These are phyloP conservation scores for Dipodomys ordii DNA, from an alignment of 2,113 vertebrate genomes.

Conservation along the genomic window DNA sequence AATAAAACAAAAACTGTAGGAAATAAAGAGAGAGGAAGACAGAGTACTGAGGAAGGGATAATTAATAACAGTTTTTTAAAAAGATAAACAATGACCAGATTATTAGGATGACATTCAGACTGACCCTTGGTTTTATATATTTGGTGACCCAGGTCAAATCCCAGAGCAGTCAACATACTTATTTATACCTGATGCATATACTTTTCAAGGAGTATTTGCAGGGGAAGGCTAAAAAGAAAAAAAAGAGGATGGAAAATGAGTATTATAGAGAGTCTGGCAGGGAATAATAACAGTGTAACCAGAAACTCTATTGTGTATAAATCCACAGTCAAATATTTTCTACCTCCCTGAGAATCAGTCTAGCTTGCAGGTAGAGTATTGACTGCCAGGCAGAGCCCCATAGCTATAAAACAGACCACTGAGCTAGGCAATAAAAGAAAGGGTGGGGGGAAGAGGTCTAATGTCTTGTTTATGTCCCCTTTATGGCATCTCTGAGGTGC, in stretches of 20 bases:
- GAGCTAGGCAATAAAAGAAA: constrained; percentile 78
- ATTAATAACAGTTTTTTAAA: background rate
- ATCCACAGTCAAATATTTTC: constrained; percentile 60
- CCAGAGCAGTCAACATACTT: background rate
- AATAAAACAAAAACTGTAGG: background rate
- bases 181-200: background rate
- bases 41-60: background rate
- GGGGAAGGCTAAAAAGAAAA: background rate
- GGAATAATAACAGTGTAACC: background rate
- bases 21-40: constrained; percentile 8
- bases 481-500: constrained; percentile 79
- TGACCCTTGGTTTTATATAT: background rate
- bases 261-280: background rate
- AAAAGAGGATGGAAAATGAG: background rate
- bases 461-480: constrained; percentile 79
- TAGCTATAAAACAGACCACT: constrained; percentile 78
- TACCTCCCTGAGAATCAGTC: constrained; percentile 66
- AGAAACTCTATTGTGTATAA: background rate
- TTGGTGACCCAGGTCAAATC: background rate
- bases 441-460: constrained; percentile 66
- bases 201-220: background rate
- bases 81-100: background rate
- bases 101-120: background rate
- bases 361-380: constrained; percentile 76
- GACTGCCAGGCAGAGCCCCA: constrained; percentile 76